Evolutionary conservation across 1,140 invertebrate genomes (phyloP), one percentile per base, ranked within the genome.

Genomic region (Conus ventricosus): DNA sequence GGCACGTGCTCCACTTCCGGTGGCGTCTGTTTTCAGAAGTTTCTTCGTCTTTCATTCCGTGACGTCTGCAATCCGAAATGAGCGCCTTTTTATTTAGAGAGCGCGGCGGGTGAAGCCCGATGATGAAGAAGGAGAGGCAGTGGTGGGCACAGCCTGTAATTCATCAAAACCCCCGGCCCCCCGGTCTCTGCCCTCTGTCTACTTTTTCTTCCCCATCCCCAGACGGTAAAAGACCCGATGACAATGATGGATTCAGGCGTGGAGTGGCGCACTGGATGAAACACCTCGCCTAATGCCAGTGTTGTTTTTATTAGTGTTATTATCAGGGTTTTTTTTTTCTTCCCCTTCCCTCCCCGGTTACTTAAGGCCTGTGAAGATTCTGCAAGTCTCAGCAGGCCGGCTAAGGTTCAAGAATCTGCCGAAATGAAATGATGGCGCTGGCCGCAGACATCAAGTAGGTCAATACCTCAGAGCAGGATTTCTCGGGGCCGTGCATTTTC

Each of bases 21-120:
- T 81, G 51, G 80, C 80, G 80, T n/a, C 80, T 81, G 80, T 81
- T 81, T 81, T 81, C 80, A 81, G 80, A 81, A 53, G 80, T 81
- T 81, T 81, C 80, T 81, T 51, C 80, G 80, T 81, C 80, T 81
- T 81, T 81, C 80, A 81, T 54, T 81, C 80, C 51, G 80, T 54
- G 80, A 54, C 51, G 80, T 54, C 27, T 81, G 80, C 80, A 54
- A 54, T 81, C 80, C 80, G 51, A 81, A 81, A 81, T 81, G 80
- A 55, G 80, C 39, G 39, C 17, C 27, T 8, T 81, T 81, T 81
- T 81, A 39, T 81, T 54, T 51, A 8, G 39, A 39, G 76, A 78
- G 76, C 25, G 20, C 20, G 53, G 5, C 7, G 39, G 57, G 39
- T 54, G 80, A 81, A 54, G 51, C 11, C 6, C 13, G 80, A 81